Conservation (phyloP, 1,140 invertebrate species). For the Eumaeus atala region DNA sequence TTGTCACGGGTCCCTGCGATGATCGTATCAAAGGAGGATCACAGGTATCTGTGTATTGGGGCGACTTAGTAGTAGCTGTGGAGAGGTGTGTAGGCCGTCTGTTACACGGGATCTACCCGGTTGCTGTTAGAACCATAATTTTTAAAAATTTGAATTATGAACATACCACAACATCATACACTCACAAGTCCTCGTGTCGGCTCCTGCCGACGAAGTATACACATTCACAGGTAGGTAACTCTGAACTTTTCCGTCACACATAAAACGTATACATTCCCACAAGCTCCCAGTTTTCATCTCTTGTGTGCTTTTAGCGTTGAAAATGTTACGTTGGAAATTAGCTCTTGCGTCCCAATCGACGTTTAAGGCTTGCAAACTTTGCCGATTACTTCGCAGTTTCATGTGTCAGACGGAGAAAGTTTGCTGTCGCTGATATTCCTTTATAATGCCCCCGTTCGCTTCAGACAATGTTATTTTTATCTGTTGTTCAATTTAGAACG, state of each 20-base stretch:
- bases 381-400: conserved; percentile 13
- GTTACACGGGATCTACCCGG: too few relatives aligned
- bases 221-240: neutral
- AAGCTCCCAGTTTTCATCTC: conserved; percentile 11
- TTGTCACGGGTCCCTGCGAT: too few relatives aligned
- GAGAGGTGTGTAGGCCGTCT: too few relatives aligned
- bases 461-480: too few relatives aligned
- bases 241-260: conserved; percentile 1
- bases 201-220: neutral
- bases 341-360: conserved; percentile 17
- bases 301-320: conserved; percentile 12
- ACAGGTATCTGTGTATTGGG: too few relatives aligned
- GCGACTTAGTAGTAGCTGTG: too few relatives aligned
- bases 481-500: too few relatives aligned
- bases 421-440: neutral
- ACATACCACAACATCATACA: too few relatives aligned
- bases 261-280: conserved; percentile 3
- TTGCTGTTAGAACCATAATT: too few relatives aligned
- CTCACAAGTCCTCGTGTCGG: neutral
- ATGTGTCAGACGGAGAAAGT: conserved; percentile 3
- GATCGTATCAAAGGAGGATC: too few relatives aligned
- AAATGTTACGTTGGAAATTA: conserved; percentile 15
- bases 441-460: neutral
- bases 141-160: too few relatives aligned
- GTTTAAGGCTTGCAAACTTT: conserved; percentile 15